Conservation (phyloP, 2,888 invertebrate genomes). For the Dilophus febrilis region DNA sequence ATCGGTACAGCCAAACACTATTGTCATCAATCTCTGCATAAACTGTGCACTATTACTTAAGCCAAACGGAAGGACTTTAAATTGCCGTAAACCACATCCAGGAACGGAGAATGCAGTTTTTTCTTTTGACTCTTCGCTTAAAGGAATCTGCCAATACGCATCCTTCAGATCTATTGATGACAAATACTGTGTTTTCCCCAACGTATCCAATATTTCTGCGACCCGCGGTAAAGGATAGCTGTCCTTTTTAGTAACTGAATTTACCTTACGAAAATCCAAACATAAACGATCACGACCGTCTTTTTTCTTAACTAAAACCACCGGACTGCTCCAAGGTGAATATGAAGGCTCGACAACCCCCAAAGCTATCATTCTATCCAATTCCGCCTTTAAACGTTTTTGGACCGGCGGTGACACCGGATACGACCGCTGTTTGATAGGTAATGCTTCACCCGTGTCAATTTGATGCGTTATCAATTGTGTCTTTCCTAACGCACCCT, state of each 20-base stretch:
- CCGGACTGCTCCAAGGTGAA: too few species aligned
- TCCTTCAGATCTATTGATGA: too few species aligned
- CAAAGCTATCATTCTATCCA: background rate
- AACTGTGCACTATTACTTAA: slow-evolving; percentile 3
- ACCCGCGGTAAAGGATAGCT: too few species aligned
- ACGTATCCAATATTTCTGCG: too few species aligned
- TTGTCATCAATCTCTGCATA: slow-evolving; percentile 7
- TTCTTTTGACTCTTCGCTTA: background rate
- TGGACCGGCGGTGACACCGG: background rate
- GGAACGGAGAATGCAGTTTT: slow-evolving; percentile 5
- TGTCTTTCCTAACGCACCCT: background rate
- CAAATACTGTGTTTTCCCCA: too few species aligned
- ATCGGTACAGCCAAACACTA: slow-evolving; percentile 6
- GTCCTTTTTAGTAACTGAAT: too few species aligned
- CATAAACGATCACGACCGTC: too few species aligned
- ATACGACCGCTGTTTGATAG: background rate
- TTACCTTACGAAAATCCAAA: too few species aligned
- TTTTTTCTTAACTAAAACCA: too few species aligned
- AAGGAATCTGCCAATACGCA: too few species aligned
- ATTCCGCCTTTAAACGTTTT: background rate
- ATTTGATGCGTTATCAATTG: background rate
- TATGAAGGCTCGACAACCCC: background rate
- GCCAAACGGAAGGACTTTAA: background rate
- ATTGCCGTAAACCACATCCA: background rate
- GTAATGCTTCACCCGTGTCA: background rate